Evolutionary conservation across 1,140 invertebrate genomes (phyloP), one percentile per base, ranked within the genome.

Genomic region (Homarus americanus): DNA sequence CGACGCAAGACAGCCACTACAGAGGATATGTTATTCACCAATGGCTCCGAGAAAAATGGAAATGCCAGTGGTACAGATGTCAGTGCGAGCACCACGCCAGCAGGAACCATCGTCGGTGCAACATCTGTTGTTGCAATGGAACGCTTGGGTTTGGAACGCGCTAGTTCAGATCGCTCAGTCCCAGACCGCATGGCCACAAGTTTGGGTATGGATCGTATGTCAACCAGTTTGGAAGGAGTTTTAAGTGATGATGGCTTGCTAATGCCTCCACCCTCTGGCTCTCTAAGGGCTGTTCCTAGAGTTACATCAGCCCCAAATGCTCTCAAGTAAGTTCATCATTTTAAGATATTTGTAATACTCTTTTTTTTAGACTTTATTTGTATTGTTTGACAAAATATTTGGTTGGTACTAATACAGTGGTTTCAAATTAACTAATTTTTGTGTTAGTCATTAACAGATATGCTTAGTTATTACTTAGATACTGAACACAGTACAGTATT

Each of bases 1-100:
- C 93, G 95, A 40, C 93, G 94, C 40, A 94, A 94, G 82, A 95
- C 94, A n/a, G 93, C 94, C 85, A 95, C 94, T 10, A 94, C 94
- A 24, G 93, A 94, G 87, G 95, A 95, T 82, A 93, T 95, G 83
- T 93, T 95, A 66, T 95, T 94, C 93, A 93, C 93, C 28, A 92
- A 76, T 63, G 84, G 80, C 20, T 83, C 91, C 34, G 92, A 91
- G 79, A 92, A 87, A 49, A 80, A 83, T n/a, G 90, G 91, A 15
- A 83, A 85, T 58, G 85, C 84, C 15, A 93, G 93, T 75, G 91
- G 80, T 34, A 63, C 41, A 38, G 72, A 91, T 79, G 66, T 69
- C 63, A 75, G 79, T 17, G 82, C 92, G 4, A 84, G 79, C 58
- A 82, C 91, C n/a, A 72, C 87, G 5, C 73, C 88, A 36, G 83